Conservation (phyloP, 2,113 vertebrate species). For the Ophiodon elongatus region DNA sequence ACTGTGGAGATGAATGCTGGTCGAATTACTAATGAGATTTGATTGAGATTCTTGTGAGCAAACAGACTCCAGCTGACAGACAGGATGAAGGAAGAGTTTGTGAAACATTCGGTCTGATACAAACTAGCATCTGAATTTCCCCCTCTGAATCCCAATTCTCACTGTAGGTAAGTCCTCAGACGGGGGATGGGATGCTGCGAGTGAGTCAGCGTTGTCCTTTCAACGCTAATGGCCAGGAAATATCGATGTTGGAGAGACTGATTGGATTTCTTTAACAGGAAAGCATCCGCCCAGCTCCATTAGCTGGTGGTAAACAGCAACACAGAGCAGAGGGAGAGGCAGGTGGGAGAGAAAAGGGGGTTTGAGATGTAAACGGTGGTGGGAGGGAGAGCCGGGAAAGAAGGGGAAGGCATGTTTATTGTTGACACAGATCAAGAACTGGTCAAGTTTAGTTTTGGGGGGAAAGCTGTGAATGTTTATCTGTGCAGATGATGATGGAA, state of each 20-base stretch:
- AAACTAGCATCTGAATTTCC: neutral
- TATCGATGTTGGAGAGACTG: slow-evolving; percentile 69
- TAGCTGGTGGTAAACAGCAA: slow-evolving; percentile 73
- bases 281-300: slow-evolving; percentile 76
- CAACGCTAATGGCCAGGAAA: slow-evolving; percentile 79
- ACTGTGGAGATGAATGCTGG: slow-evolving; percentile 37
- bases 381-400: neutral
- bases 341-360: slow-evolving; percentile 33
- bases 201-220: slow-evolving; percentile 65
- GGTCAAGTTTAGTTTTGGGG: neutral
- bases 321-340: slow-evolving; percentile 47
- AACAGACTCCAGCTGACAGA: slow-evolving; percentile 39
- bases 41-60: slow-evolving; percentile 43
- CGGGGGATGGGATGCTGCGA: slow-evolving; percentile 20
- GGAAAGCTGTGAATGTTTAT: neutral
- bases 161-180: slow-evolving; percentile 36
- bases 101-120: slow-evolving; percentile 18
- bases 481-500: neutral
- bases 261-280: slow-evolving; percentile 81
- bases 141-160: neutral
- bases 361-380: neutral
- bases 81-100: slow-evolving; percentile 25
- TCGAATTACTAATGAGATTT: slow-evolving; percentile 64
- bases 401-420: slow-evolving; percentile 21
- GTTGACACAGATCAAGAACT: slow-evolving; percentile 5